Percentiles rank a stretch among this genome's conserved stretches.
Evolutionary conservation across 2,113 vertebrate genomes (phyloP).

Genomic region (Plecturocebus donacophilus): DNA sequence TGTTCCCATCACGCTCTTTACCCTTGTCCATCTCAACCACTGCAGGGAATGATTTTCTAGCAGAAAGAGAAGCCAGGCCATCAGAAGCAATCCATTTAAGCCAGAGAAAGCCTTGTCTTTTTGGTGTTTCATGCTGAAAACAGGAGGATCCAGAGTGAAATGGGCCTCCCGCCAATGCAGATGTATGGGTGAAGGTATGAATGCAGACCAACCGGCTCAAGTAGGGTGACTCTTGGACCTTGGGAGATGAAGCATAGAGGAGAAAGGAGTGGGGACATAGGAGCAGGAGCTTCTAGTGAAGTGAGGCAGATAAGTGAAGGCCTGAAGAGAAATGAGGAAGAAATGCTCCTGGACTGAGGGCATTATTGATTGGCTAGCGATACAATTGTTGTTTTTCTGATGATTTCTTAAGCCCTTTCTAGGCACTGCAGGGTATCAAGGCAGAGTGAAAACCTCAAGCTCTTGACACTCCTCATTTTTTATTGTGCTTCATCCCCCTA

Average conservation of each 20-base stretch:
- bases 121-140: neutral
- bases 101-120: neutral
- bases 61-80: neutral
- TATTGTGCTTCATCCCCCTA: neutral
- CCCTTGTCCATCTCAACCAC: accelerated
- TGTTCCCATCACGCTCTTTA: neutral
- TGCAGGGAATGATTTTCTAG: neutral
- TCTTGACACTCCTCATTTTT: neutral
- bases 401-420: neutral
- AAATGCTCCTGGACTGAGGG: neutral
- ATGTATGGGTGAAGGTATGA: neutral
- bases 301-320: neutral
- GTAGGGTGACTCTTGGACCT: neutral
- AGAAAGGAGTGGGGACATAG: neutral
- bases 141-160: neutral
- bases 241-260: neutral
- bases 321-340: neutral
- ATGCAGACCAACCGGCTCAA: neutral
- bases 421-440: neutral
- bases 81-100: neutral
- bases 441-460: neutral
- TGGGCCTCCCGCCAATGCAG: neutral
- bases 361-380: neutral
- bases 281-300: neutral
- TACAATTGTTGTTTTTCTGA: neutral